phyloP scores from a whole-genome alignment of 1,140 invertebrate genomes.

The Scaptodrosophila lebanonensis region DNA sequence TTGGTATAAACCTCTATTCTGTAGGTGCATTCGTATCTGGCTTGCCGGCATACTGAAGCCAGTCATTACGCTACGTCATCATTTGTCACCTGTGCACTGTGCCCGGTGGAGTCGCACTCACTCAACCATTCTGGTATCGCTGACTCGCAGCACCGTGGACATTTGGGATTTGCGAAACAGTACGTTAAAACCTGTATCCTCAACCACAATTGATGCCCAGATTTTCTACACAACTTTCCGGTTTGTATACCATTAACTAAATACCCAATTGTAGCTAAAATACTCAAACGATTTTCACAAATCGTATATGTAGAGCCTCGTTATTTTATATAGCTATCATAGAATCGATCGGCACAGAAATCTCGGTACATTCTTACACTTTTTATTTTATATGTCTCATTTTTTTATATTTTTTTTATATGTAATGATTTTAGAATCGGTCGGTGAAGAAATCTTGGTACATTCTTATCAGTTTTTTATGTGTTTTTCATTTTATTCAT shows the following conservation, averaged over 20 bases:
- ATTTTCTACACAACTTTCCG: constrained; percentile 67
- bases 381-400: too few relatives aligned
- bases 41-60: constrained; percentile 82
- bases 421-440: too few relatives aligned
- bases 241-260: constrained; percentile 32
- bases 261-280: too few relatives aligned
- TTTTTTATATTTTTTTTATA: too few relatives aligned
- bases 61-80: constrained; percentile 80
- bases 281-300: too few relatives aligned
- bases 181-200: constrained; percentile 81
- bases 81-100: constrained; percentile 81
- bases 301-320: too few relatives aligned
- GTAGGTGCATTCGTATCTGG: constrained; percentile 84
- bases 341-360: too few relatives aligned
- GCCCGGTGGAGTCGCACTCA: constrained; percentile 89
- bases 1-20: constrained; percentile 46
- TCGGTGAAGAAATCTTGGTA: background rate
- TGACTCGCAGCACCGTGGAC: constrained; percentile 83
- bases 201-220: constrained; percentile 70
- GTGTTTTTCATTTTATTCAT: too few relatives aligned
- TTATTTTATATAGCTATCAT: too few relatives aligned
- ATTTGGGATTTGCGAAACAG: constrained; percentile 86
- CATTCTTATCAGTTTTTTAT: background rate
- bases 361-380: too few relatives aligned
- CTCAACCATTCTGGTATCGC: constrained; percentile 88